Evolutionary conservation across 2,888 invertebrate species (phyloP).

Genomic region (Tribolium freemani): DNA sequence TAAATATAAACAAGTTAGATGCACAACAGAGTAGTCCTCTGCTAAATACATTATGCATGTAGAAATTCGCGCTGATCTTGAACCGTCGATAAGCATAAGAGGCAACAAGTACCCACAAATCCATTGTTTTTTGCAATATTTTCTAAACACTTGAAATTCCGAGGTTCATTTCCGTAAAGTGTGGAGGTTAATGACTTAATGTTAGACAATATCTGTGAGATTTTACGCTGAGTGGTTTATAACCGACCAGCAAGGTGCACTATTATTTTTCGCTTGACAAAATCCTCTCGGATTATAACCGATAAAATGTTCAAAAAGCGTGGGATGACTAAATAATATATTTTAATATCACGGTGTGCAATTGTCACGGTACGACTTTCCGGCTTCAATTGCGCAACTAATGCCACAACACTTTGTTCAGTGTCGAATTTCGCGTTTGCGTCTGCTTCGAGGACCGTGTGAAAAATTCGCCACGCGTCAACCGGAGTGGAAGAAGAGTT

Average conservation of each 20-base stretch:
- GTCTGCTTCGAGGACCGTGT: background rate
- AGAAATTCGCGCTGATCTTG: background rate
- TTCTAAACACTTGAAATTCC: conserved; percentile 10
- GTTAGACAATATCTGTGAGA: conserved; percentile 62
- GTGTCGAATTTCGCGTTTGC: conserved; percentile 10
- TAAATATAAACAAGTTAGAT: background rate
- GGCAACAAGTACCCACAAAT: conserved; percentile 1
- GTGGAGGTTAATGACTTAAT: conserved; percentile 60
- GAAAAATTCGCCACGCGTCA: conserved; percentile 18
- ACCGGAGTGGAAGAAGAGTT: conserved; percentile 35
- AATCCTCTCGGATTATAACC: conserved; percentile 38
- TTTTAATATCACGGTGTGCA: conserved; percentile 39
- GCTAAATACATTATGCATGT: background rate
- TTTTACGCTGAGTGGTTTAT: conserved; percentile 62
- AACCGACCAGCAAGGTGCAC: conserved; percentile 53
- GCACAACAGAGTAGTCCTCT: background rate
- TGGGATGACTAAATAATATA: conserved; percentile 44
- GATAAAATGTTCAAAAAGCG: conserved; percentile 46
- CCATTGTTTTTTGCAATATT: background rate
- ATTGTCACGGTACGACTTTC: conserved; percentile 28
- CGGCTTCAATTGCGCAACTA: conserved; percentile 21
- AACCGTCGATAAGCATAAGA: conserved; percentile 1
- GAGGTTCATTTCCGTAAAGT: conserved; percentile 33
- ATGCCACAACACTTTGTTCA: conserved; percentile 10
- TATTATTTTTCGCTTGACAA: conserved; percentile 51